These are phyloP conservation scores for Acanthurus leucopareius DNA, from an alignment of 2,797 vertebrate genomes.

Conservation along the genomic window DNA sequence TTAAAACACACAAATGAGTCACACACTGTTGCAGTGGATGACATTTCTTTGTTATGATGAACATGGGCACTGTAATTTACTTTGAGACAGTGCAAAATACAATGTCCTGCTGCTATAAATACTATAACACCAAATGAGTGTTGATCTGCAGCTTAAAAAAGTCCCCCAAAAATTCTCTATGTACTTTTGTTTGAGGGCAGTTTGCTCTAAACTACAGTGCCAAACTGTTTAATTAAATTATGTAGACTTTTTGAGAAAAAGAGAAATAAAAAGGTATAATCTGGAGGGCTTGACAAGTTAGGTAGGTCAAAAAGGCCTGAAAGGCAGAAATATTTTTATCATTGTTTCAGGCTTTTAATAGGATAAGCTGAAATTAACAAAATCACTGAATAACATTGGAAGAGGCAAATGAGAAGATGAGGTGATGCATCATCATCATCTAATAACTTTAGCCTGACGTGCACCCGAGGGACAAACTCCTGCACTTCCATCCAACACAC, in stretches of 20 bases:
- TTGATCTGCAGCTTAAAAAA: background rate
- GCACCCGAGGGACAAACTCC: background rate
- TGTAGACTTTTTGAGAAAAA: background rate
- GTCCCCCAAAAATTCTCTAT: background rate
- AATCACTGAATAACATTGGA: background rate
- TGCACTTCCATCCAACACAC: conserved; percentile 41
- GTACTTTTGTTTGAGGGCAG: background rate
- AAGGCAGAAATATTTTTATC: background rate
- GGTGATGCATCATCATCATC: background rate
- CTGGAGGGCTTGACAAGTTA: too few relatives aligned
- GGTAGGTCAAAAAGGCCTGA: background rate
- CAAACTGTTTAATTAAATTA: background rate
- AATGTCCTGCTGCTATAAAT: background rate
- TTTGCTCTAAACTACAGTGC: background rate
- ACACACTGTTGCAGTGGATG: background rate
- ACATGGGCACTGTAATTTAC: background rate
- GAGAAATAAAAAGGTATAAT: too few relatives aligned
- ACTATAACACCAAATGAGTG: background rate
- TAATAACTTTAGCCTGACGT: background rate
- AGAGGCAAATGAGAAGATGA: conserved; percentile 11
- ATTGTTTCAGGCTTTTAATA: background rate
- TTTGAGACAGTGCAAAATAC: background rate
- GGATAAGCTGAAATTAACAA: background rate
- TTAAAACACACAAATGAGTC: background rate
- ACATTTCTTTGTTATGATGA: background rate